These are phyloP conservation scores for Fragum whitleyi DNA, from an alignment of 2,888 invertebrate genomes.

Conservation along the genomic window DNA sequence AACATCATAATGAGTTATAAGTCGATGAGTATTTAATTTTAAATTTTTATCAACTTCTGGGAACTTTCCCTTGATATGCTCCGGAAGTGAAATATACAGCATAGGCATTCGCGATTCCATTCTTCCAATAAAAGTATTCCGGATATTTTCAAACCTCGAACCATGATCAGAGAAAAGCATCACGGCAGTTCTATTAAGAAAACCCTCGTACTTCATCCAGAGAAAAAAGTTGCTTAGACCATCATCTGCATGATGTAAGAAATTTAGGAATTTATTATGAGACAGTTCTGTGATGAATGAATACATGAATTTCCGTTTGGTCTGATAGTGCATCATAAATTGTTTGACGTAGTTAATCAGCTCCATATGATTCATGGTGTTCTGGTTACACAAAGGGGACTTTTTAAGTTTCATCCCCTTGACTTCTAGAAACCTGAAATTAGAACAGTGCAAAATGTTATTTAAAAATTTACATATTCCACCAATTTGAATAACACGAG, in stretches of 20 bases:
- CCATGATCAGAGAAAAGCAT: constrained; percentile 93
- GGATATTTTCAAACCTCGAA: constrained; percentile 93
- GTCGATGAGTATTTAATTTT: constrained; percentile 88
- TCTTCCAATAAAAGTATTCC: constrained; percentile 91
- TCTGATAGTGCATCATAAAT: constrained; percentile 88
- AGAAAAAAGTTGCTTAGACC: constrained; percentile 88
- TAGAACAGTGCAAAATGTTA: neutral
- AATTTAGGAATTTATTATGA: constrained; percentile 92
- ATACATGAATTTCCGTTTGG: constrained; percentile 91
- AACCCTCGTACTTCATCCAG: constrained; percentile 81
- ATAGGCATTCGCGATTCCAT: constrained; percentile 95
- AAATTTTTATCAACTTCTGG: constrained; percentile 89
- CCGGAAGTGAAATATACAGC: constrained; percentile 90
- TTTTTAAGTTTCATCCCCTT: constrained; percentile 20
- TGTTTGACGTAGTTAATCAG: constrained; percentile 88
- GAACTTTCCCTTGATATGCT: constrained; percentile 90
- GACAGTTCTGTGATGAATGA: constrained; percentile 94
- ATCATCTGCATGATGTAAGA: constrained; percentile 91
- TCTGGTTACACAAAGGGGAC: constrained; percentile 23
- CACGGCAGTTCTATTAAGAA: constrained; percentile 75
- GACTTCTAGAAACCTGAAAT: constrained; percentile 31
- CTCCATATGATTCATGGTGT: constrained; percentile 77
- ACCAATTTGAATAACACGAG: no score
- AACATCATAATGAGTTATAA: constrained; percentile 94
- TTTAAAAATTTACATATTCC: neutral